Evolutionary conservation across 2,113 vertebrate species (phyloP), one percentile per base, ranked within the genome.

Genomic region (Passer domesticus): DNA sequence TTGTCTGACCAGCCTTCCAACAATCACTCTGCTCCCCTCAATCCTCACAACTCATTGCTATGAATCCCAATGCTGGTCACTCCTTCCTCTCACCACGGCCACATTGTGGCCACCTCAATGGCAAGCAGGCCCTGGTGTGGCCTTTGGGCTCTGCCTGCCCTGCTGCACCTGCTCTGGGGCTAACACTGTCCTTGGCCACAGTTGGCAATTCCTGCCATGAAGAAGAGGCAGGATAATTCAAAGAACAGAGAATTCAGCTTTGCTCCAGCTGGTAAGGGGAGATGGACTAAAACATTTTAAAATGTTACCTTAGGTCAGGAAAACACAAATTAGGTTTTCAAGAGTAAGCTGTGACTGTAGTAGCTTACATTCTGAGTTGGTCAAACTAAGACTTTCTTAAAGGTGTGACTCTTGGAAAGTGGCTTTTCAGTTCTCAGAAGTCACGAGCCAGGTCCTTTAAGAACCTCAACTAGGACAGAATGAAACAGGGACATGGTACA

Each of bases 181-280:
- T 52, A 27, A 27, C n/a, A 35, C 28, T 17, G 15, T 19, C 30
- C 46, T 76, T 1, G 2, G 58, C 21, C 24, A 52, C 37, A 27
- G 35, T 0, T 13, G 39, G 55, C 31, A 84, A 66, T 2, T 20
- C 31, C 39, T 10, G 6, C 14, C 4, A 3, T 0, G 0, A 27
- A 20, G 46, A 82, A 74, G 10, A 69, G 31, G 3, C 59, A 53
- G 27, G 22, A 37, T 19, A 55, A 63, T 33, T 30, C 44, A 56
- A 8, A 56, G 53, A 58, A 68, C 16, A 28, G 46, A 87, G n/a
- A 77, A 87, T 39, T n/a, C 46, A 27, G 21, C 53, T 73, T 66
- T 73, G 41, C n/a, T 66, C 21, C 44, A 50, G 39, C 10, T 77
- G 59, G 43, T 20, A 62, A 43, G 47, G 28, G 30, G 56, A 87